Base-by-base conservation (phyloP, 2,888 invertebrate species). In the Drosophila hamatofila region DNA sequence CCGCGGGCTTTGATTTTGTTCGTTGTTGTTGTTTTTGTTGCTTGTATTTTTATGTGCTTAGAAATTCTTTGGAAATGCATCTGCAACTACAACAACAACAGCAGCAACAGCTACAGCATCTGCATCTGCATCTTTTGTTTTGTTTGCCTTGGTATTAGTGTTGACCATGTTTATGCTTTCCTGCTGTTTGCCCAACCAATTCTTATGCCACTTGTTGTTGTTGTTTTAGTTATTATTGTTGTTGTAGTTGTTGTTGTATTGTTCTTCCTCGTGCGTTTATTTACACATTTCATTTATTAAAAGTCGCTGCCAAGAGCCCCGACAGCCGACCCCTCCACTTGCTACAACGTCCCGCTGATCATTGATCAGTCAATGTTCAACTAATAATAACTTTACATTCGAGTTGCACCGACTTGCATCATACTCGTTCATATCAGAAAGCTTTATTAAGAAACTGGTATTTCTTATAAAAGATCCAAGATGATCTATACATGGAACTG, bases 1-100 rank as follows among this genome's bases (percentile, higher is more conserved):
- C 69, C 79, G 81, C 81, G 75, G 80, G 73, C 83, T 80, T 83
- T 88, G 76, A 73, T 79, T 55, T 72, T 71, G n/a, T 33, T 42
- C 44, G 14, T 25, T 48, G 44, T 51, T 42, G 14, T 48, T 59
- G 48, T 55, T 18, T 41, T 55, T 18, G 41, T 41, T 39, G 39
- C n/a, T 39, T 63, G 48, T 65, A 48, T 51, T 84, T 73, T 70
- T 78, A 75, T 83, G 78, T 84, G 89, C 84, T 74, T 84, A 84
- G 88, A 84, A 87, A 84, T 89, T 89, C 89, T 89, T 81, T 87
- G 63, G 81, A 87, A 89, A 87, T 81, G 89, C 87, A 88, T 85
- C 76, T 78, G 62, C 81, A 72, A 68, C 62, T 37, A 9, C 39
- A 51, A 21, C 33, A 51, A 35, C 33, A 21, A 7, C 33, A 35